Evolutionary conservation across 1,140 invertebrate species (phyloP).

Genomic region (Ctenoplectra terminalis): DNA sequence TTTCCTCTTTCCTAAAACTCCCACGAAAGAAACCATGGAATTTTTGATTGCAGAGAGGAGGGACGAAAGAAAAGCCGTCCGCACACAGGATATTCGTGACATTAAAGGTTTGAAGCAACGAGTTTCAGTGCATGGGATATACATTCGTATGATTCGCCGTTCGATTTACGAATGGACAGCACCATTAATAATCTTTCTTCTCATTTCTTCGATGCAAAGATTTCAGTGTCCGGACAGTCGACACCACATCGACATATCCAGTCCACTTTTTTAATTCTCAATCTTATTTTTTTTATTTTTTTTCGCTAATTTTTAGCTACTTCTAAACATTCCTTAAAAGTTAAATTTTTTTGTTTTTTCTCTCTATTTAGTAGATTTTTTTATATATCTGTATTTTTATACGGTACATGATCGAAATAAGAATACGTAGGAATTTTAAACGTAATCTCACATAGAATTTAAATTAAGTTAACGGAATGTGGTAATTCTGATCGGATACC

Average conservation of each 20-base stretch:
- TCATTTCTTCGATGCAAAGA: conserved; percentile 22
- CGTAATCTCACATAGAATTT: not conserved
- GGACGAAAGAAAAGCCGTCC: conserved; percentile 75
- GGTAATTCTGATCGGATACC: conserved; percentile 35
- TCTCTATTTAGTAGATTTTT: not conserved
- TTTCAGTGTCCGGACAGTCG: conserved; percentile 27
- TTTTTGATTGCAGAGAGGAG: conserved; percentile 75
- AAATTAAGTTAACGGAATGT: not conserved
- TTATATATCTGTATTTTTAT: not conserved
- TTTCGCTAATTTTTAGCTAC: not conserved
- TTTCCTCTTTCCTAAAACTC: conserved; percentile 15
- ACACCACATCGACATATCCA: conserved; percentile 17
- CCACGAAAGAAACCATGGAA: conserved; percentile 50
- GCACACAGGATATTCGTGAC: conserved; percentile 80
- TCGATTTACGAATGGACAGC: conserved; percentile 27
- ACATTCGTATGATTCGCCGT: conserved; percentile 35
- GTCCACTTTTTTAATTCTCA: not conserved
- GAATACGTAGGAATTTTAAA: not conserved
- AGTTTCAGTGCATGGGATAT: conserved; percentile 69
- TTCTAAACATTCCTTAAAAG: not conserved
- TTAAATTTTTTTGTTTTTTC: not conserved
- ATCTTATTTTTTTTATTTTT: not conserved
- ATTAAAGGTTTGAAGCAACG: conserved; percentile 80
- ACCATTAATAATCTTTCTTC: conserved; percentile 23
- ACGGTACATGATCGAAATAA: not conserved